Conservation (phyloP, 2,113 vertebrate genomes). For the Syrmaticus mikado region DNA sequence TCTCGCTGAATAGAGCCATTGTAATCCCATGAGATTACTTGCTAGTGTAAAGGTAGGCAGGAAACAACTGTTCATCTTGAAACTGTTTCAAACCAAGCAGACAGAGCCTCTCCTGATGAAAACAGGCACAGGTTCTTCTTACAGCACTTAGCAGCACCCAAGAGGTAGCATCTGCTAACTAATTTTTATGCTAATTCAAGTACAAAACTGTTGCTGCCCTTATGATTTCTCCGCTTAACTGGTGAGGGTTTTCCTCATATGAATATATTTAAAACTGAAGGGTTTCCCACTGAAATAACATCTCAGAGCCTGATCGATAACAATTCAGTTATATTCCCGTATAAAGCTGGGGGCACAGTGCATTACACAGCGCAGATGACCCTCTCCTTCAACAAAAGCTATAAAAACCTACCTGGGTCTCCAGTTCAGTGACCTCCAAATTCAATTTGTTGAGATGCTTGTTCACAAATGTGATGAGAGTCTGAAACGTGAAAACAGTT, state of each 20-base stretch:
- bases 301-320: background rate
- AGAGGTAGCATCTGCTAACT: background rate
- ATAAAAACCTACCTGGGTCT: constrained; percentile 89
- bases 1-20: constrained; percentile 3
- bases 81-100: background rate
- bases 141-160: background rate
- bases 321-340: background rate
- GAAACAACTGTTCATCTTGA: constrained; percentile 2
- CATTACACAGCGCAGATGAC: background rate
- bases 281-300: background rate
- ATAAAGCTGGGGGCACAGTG: background rate
- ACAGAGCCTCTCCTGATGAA: background rate
- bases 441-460: constrained; percentile 99
- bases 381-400: background rate
- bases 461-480: constrained; percentile 98
- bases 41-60: constrained; percentile 17
- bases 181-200: background rate
- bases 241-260: background rate
- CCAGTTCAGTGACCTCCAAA: constrained; percentile 96
- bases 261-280: background rate
- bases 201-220: background rate
- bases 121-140: background rate
- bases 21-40: background rate
- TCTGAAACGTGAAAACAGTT: constrained; percentile 79
- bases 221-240: background rate